Evolutionary conservation across 1,140 invertebrate species (phyloP), one percentile per base, ranked within the genome.

Genomic region (Bombus sibiricus): DNA sequence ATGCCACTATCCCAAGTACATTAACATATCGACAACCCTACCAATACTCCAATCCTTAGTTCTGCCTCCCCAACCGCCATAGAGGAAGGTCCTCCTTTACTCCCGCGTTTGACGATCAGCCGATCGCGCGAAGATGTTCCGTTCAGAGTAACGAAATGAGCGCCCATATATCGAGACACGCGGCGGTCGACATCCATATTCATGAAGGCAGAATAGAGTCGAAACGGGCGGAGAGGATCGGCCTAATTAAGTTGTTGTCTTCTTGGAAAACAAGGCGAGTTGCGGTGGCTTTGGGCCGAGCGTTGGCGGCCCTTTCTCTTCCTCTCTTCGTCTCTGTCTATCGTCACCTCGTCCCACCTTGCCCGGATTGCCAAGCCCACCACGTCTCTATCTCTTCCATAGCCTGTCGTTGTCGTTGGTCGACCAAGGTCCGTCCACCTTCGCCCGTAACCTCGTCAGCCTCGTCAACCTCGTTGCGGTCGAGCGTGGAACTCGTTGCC

Each of bases 161-260:
- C 85, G 64, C 34, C 64, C 74, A 74, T 88, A 90, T 88, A 90
- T 91, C 86, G 89, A 87, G 91, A 86, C 86, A 83, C 84, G 73
- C 85, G 73, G 77, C 62, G 79, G 88, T 88, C 76, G 62, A 53
- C 90, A 93, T 95, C 87, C 92, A 95, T 94, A 94, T 95, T 95
- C 93, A 94, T 93, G 92, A 93, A 91, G 72, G 78, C 57, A 85
- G 79, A 85, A 91, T 88, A 75, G 90, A 94, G 91, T 91, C 82
- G 92, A 93, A 93, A 94, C 91, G 84, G 93, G 91, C 90, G 92
- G 92, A 94, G 91, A 93, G 91, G 92, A 93, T 92, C 90, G 91
- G 92, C 91, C 93, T 95, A 95, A 94, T 94, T 93, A 95, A 94
- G 93, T 94, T 94, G 92, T 93, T 93, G 94, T 94, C 93, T 94